Evolutionary conservation across 2,797 vertebrate genomes (phyloP).

Genomic region (Microcaecilia unicolor): DNA sequence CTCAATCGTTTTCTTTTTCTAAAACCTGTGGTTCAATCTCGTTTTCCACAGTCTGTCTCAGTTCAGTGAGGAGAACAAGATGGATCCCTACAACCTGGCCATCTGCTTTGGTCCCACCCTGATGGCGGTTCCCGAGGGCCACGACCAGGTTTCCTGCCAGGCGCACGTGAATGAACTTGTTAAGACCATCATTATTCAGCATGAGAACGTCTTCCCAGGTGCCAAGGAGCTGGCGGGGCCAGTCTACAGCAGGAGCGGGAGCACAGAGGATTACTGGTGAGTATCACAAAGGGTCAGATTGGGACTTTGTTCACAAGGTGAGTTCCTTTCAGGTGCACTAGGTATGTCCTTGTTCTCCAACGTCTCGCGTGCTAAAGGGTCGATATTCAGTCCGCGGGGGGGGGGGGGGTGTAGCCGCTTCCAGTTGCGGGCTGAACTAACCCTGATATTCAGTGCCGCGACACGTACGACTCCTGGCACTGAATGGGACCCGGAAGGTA

Average conservation of each 20-base stretch:
- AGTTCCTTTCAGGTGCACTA: no score
- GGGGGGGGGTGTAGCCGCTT: no score
- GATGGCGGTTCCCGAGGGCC: slow-evolving; percentile 90
- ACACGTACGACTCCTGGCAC: no score
- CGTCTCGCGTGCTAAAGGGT: no score
- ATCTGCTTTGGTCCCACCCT: slow-evolving; percentile 95
- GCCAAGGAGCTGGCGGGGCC: slow-evolving; percentile 80
- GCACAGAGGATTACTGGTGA: slow-evolving; percentile 86
- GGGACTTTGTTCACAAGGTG: no score
- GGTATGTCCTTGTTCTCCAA: no score
- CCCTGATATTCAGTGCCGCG: no score
- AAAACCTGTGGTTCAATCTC: not conserved
- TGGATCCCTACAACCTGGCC: slow-evolving; percentile 97
- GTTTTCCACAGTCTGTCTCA: slow-evolving; percentile 76
- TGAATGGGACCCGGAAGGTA: no score
- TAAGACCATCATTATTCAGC: slow-evolving; percentile 97
- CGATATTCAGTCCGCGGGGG: no score
- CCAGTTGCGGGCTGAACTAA: no score
- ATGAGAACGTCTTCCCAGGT: slow-evolving; percentile 84
- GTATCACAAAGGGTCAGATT: no score
- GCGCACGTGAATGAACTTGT: slow-evolving; percentile 95
- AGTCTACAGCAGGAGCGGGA: slow-evolving; percentile 69
- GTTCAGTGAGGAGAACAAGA: slow-evolving; percentile 98
- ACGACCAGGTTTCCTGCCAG: slow-evolving; percentile 95
- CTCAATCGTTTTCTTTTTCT: no score